A percentile compares a stretch with the other conserved stretches of the same genome.
Conservation (phyloP, 1,140 invertebrate species). For the Tetramorium alpestre region DNA sequence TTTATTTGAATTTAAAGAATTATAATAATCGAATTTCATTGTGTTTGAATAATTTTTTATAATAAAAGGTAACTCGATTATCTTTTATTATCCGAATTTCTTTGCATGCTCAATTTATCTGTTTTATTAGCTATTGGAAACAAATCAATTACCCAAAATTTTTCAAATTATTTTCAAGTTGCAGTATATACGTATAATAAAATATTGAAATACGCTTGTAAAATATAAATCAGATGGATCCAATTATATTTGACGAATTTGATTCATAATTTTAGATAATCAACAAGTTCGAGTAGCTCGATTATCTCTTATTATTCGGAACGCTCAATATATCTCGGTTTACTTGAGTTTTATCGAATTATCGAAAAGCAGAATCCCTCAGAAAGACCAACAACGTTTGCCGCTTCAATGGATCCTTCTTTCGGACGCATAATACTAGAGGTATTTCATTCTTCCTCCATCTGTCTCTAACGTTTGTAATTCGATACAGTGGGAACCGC, state of each 20-base stretch:
- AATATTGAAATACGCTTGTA: not conserved
- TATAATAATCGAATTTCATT: not conserved
- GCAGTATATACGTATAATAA: not conserved
- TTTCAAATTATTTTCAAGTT: not conserved
- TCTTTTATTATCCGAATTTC: not conserved
- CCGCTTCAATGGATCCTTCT: conserved; percentile 77
- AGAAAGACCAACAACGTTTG: conserved; percentile 72
- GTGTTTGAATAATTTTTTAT: not conserved
- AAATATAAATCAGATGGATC: not conserved
- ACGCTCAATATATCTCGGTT: not conserved
- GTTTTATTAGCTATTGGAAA: not conserved
- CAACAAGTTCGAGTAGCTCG: not conserved
- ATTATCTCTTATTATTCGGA: not conserved
- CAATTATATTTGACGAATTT: not conserved
- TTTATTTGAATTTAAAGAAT: not conserved
- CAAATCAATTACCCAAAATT: not conserved
- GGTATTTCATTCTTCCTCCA: conserved; percentile 65
- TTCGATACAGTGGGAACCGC: conserved; percentile 84
- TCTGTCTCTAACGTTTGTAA: conserved; percentile 76
- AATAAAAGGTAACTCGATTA: not conserved
- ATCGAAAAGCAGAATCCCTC: conserved; percentile 63
- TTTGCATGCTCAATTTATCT: not conserved
- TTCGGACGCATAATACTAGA: conserved; percentile 63
- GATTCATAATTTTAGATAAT: not conserved
- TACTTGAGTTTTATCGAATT: conserved; percentile 47